These are phyloP conservation scores for Rafetus swinhoei DNA, from an alignment of 2,113 vertebrate species.

Conservation along the genomic window DNA sequence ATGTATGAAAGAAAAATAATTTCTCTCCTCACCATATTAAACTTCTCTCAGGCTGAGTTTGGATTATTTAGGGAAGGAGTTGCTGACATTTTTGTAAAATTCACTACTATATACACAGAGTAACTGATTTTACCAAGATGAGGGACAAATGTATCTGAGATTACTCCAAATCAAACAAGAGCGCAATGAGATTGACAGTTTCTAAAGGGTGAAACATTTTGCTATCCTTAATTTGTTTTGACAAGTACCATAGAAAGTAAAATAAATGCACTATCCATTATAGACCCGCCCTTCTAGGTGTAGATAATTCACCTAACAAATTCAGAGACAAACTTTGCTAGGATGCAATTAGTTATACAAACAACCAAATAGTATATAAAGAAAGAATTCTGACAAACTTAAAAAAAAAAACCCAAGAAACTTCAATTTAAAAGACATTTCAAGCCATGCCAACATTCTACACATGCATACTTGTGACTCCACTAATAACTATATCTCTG, in stretches of 20 bases:
- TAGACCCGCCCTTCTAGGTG: not conserved
- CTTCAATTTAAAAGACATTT: too few species aligned
- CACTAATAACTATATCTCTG: too few species aligned
- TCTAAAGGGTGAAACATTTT: too few species aligned
- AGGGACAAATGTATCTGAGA: not conserved
- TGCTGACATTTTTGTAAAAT: not conserved
- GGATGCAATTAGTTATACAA: too few species aligned
- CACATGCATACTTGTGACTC: too few species aligned
- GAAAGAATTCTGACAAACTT: too few species aligned
- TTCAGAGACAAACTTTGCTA: too few species aligned
- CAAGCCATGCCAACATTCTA: too few species aligned
- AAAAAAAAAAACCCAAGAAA: too few species aligned
- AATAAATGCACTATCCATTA: not conserved
- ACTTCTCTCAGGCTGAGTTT: not conserved
- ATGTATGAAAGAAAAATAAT: not conserved
- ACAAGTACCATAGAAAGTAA: too few species aligned
- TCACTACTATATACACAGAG: not conserved
- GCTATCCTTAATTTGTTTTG: too few species aligned
- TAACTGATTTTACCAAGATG: not conserved
- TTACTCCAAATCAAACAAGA: not conserved
- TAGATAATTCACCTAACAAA: not conserved
- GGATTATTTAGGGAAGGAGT: fast-evolving
- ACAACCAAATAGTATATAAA: too few species aligned
- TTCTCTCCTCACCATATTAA: not conserved
- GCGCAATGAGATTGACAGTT: not conserved